phyloP scores from a whole-genome alignment of 1,140 invertebrate species.

The Drosophila neocordata region DNA sequence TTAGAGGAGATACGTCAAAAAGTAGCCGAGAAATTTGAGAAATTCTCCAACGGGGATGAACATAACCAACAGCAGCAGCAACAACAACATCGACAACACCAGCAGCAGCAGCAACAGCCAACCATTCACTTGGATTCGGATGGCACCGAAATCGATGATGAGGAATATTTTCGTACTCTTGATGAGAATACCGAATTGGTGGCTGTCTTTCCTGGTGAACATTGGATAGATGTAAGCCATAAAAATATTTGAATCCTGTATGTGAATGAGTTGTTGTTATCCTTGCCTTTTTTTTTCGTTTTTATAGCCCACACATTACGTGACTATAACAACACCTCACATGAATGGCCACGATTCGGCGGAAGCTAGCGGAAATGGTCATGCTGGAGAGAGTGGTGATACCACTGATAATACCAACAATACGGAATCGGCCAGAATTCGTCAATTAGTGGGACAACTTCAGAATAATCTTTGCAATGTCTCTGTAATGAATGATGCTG shows the following conservation, averaged over 20 bases:
- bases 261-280: neutral
- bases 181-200: slow-evolving; percentile 92
- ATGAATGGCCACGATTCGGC: slow-evolving; percentile 23
- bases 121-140: slow-evolving; percentile 92
- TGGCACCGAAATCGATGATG: slow-evolving; percentile 94
- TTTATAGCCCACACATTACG: slow-evolving; percentile 82
- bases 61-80: neutral
- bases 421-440: slow-evolving; percentile 85
- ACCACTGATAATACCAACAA: slow-evolving; percentile 86
- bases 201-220: slow-evolving; percentile 89
- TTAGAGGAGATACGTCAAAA: slow-evolving; percentile 89
- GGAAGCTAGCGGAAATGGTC: slow-evolving; percentile 38
- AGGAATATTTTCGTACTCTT: slow-evolving; percentile 93
- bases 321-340: slow-evolving; percentile 79
- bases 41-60: slow-evolving; percentile 74
- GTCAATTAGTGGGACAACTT: slow-evolving; percentile 88
- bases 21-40: slow-evolving; percentile 88
- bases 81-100: neutral
- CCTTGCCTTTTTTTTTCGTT: neutral
- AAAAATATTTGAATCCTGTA: neutral
- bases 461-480: slow-evolving; percentile 91
- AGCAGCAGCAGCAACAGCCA: slow-evolving; percentile 83
- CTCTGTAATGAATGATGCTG: slow-evolving; percentile 90
- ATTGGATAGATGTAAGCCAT: slow-evolving; percentile 85
- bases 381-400: slow-evolving; percentile 85